Evolutionary conservation across 2,888 invertebrate genomes (phyloP), one percentile per base, ranked within the genome.

Genomic region (Synergus japonicus): DNA sequence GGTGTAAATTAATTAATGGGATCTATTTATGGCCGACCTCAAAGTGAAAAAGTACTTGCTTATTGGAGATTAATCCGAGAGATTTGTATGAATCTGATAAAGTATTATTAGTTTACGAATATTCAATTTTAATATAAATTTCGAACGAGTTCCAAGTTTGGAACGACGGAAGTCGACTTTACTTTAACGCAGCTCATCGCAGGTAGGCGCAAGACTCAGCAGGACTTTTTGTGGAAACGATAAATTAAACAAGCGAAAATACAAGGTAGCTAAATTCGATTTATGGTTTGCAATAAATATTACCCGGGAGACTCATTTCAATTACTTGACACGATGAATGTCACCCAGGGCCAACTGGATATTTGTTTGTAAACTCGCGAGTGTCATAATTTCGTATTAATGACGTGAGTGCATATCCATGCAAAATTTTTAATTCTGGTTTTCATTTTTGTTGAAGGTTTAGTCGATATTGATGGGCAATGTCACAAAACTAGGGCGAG

Each of bases 181-280:
- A 37, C 54, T 15, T 73, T 73, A 37, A 54, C 4, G 37, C 49
- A 49, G 54, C 49, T 65, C 78, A 76, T 76, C 65, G 13, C 43
- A 65, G 54, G 63, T 60, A 18, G 66, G 76, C 76, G 76, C 69
- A 60, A 80, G 76, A 67, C 76, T 22, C 64, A 64, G 43, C 64
- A 76, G 44, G 63, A 43, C 78, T 87, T 87, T 86, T 87, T 88
- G 85, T 83, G 83, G 82, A 65, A 78, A 84, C 78, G 73, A 88
- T 88, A 87, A 87, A 88, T 88, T 85, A 82, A 82, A 83, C 2
- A 3, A 77, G 79, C 41, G 79, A 86, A 37, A 37, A 83, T 87
- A 82, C 83, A 84, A 83, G 85, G 83, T 83, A 85, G 85, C 85
- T 85, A 86, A 88, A 88, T 88, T 88, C 87, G 84, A 88, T 88